Evolutionary conservation across 2,113 vertebrate species (phyloP).

Genomic region (Pangasianodon hypophthalmus): DNA sequence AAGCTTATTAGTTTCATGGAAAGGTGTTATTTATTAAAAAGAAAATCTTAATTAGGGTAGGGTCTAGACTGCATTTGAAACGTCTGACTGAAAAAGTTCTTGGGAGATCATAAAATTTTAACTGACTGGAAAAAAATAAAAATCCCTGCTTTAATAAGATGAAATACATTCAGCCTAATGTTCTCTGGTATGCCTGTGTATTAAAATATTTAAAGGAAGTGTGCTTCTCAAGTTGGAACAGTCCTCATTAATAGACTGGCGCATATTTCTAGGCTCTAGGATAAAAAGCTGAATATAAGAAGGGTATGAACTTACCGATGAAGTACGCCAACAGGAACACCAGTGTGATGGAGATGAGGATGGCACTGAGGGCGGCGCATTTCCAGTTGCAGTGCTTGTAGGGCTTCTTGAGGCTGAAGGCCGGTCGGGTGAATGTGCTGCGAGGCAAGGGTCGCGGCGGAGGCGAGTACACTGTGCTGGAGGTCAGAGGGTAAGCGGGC

Average conservation of each 20-base stretch:
- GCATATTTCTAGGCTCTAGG: background rate
- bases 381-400: constrained; percentile 99
- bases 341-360: constrained; percentile 89
- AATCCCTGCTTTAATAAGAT: constrained; percentile 8
- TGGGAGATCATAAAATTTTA: background rate
- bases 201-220: constrained; percentile 27
- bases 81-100: background rate
- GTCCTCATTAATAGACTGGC: background rate
- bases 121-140: background rate
- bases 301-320: constrained; percentile 80
- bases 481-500: constrained; percentile 96
- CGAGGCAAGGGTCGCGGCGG: constrained; percentile 94
- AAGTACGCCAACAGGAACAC: constrained; percentile 96
- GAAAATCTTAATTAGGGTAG: constrained; percentile 17
- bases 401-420: constrained; percentile 97
- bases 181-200: constrained; percentile 15
- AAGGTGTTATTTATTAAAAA: constrained; percentile 24
- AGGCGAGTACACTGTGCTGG: constrained; percentile 98
- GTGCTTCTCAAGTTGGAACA: background rate
- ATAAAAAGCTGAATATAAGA: background rate
- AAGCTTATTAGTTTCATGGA: background rate
- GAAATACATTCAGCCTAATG: constrained; percentile 22
- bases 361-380: constrained; percentile 93
- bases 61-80: background rate
- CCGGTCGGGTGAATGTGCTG: constrained; percentile 91